Evolutionary conservation across 2,797 vertebrate genomes (phyloP).

Genomic region (Erethizon dorsatum): DNA sequence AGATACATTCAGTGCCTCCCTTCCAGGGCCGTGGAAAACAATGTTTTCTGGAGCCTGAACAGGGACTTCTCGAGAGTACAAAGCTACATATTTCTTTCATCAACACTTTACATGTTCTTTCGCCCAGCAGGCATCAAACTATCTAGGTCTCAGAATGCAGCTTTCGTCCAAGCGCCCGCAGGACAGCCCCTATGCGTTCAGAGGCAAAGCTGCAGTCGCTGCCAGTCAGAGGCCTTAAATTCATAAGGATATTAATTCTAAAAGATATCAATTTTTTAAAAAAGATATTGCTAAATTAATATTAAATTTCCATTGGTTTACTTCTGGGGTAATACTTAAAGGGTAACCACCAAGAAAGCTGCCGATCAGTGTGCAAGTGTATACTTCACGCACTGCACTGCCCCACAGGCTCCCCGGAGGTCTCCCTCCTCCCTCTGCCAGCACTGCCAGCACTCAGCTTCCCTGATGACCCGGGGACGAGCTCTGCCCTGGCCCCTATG

Average conservation of each 20-base stretch:
- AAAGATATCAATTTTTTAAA: neutral
- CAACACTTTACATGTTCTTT: neutral
- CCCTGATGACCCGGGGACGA: neutral
- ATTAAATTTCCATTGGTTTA: neutral
- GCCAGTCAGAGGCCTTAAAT: neutral
- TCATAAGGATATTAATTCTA: neutral
- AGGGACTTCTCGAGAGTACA: neutral
- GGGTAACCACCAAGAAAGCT: neutral
- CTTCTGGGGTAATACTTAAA: neutral
- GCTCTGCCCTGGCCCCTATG: too few species aligned
- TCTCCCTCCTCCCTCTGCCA: neutral
- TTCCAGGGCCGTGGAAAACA: neutral
- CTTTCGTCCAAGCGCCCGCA: rapidly evolving
- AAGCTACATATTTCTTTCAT: neutral
- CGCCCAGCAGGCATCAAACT: neutral
- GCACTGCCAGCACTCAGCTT: too few species aligned
- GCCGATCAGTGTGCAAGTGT: neutral
- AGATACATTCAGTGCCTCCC: neutral
- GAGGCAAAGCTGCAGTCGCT: neutral
- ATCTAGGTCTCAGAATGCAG: neutral
- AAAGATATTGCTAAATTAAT: neutral
- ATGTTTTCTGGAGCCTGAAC: neutral
- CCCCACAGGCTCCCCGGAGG: neutral
- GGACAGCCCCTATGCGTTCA: neutral
- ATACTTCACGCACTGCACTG: neutral